Percentiles rank a stretch among this genome's conserved stretches.
Evolutionary conservation across 2,113 vertebrate species (phyloP).

Genomic region (Lophura nycthemera): DNA sequence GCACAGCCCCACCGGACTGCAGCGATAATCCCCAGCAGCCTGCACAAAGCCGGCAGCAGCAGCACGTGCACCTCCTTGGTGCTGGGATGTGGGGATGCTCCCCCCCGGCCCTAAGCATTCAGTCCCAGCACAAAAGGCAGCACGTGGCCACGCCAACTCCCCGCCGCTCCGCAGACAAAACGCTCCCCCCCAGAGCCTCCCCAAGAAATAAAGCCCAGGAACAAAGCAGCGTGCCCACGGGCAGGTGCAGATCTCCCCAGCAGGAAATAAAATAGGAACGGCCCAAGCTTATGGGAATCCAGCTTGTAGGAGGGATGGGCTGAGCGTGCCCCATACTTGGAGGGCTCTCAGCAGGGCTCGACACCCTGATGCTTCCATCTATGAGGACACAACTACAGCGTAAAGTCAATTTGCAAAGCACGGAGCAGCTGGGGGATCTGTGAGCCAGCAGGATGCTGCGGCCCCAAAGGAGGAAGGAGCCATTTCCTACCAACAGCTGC

Average conservation of each 20-base stretch:
- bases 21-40: not conserved
- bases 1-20: accelerated
- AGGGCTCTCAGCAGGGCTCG: not conserved
- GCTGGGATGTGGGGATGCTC: not conserved
- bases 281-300: not conserved
- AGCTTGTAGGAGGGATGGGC: accelerated
- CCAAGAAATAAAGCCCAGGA: not conserved
- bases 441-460: accelerated
- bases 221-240: conserved; percentile 6
- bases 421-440: accelerated
- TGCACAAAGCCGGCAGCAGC: accelerated
- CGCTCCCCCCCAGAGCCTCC: not conserved
- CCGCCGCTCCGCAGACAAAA: conserved; percentile 35
- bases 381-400: not conserved
- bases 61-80: not conserved
- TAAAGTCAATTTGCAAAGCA: not conserved
- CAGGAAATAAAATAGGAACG: not conserved
- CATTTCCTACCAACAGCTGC: not conserved
- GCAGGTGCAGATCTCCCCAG: not conserved
- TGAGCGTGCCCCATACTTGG: accelerated
- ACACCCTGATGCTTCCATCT: not conserved
- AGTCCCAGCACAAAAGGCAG: conserved; percentile 37
- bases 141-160: not conserved
- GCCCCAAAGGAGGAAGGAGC: not conserved
- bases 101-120: not conserved